Percentiles rank a stretch among this genome's conserved stretches.
Conservation (phyloP, 2,888 invertebrate genomes). For the Eupsilia transversa region DNA sequence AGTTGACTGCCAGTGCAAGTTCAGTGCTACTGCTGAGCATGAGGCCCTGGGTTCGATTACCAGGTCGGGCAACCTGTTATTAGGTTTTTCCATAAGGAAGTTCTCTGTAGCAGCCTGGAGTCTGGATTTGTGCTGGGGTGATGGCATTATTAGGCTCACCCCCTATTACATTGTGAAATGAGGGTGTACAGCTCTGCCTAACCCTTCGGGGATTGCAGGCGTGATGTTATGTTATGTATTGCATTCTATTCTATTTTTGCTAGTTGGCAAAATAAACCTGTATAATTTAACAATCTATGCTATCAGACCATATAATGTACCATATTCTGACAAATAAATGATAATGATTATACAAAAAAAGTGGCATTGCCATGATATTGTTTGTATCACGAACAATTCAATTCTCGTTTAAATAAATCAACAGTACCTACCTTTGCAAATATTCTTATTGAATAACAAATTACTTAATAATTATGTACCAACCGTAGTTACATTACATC, state of each 20-base stretch:
- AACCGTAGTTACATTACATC: slow-evolving; percentile 43
- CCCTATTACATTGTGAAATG: not conserved
- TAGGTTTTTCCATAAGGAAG: not conserved
- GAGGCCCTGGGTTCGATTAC: not conserved
- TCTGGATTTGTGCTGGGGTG: not conserved
- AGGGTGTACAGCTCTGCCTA: not conserved
- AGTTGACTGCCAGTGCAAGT: not conserved
- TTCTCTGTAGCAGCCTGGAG: not conserved
- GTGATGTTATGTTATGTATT: not conserved
- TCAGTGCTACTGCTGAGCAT: not conserved
- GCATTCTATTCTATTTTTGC: not conserved
- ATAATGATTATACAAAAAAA: no score
- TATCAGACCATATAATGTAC: no score
- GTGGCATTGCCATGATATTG: not conserved
- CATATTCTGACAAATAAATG: no score
- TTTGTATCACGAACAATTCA: not conserved
- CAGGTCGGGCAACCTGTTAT: not conserved
- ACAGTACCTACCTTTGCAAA: not conserved
- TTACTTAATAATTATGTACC: slow-evolving; percentile 31
- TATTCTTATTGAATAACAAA: slow-evolving; percentile 30
- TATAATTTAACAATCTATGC: not conserved
- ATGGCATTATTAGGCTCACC: not conserved
- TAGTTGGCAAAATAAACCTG: not conserved
- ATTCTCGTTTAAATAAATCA: slow-evolving; percentile 1
- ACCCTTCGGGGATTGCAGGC: not conserved